Evolutionary conservation across 2,797 vertebrate species (phyloP).

Genomic region (Lycodopsis pacificus): DNA sequence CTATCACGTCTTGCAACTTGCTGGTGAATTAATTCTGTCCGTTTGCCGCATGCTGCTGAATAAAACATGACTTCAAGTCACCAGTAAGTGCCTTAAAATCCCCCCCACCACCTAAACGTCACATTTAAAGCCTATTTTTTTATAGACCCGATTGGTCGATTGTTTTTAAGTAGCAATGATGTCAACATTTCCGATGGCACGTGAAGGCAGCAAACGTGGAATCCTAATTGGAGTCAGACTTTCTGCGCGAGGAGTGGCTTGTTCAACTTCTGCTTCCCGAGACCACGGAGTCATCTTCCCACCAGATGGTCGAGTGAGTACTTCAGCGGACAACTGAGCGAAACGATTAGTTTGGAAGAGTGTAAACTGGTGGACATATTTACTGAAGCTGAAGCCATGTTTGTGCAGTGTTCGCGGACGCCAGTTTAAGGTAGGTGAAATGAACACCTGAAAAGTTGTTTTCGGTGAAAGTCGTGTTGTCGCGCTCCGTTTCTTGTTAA

Average conservation of each 20-base stretch:
- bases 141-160: not conserved
- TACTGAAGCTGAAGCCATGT: conserved; percentile 14
- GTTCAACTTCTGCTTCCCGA: conserved; percentile 38
- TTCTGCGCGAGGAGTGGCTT: conserved; percentile 66
- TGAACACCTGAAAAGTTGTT: not conserved
- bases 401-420: conserved; percentile 13
- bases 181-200: conserved; percentile 26
- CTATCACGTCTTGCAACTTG: not conserved
- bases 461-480: not conserved
- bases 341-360: not conserved
- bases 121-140: not conserved
- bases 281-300: conserved; percentile 28
- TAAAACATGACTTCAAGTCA: not conserved
- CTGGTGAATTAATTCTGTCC: not conserved
- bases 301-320: conserved; percentile 30
- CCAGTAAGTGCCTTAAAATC: fast-evolving
- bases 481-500: not conserved
- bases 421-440: conserved; percentile 59
- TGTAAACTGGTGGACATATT: not conserved
- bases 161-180: fast-evolving
- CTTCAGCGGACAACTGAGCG: conserved; percentile 13
- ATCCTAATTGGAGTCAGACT: conserved; percentile 75
- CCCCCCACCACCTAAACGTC: not conserved
- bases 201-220: conserved; percentile 59
- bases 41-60: not conserved